These are phyloP conservation scores for Micromesistius poutassou DNA, from an alignment of 2,797 vertebrate genomes.

Conservation along the genomic window DNA sequence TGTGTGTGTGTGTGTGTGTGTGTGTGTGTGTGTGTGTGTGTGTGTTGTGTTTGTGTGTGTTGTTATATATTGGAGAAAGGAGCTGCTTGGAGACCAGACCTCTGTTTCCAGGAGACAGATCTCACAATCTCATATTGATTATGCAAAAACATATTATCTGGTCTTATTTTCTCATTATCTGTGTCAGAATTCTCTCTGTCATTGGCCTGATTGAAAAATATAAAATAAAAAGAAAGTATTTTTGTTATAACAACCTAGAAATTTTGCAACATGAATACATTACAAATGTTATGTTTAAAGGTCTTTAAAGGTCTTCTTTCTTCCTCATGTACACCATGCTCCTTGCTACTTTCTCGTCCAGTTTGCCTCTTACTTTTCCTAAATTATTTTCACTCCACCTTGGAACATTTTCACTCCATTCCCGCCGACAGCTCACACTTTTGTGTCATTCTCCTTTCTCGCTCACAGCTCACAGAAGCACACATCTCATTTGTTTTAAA, in stretches of 20 bases:
- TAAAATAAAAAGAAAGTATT: neutral
- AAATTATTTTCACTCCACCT: neutral
- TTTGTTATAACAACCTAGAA: neutral
- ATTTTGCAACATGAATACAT: neutral
- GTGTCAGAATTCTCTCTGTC: neutral
- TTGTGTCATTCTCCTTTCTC: neutral
- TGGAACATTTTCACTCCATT: neutral
- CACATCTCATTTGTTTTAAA: neutral
- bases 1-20: neutral
- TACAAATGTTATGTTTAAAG: neutral
- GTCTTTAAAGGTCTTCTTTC: neutral
- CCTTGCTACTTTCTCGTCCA: neutral
- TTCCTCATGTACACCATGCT: neutral
- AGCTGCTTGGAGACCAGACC: neutral
- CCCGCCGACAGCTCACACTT: neutral
- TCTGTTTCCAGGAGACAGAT: neutral
- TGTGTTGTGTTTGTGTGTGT: neutral
- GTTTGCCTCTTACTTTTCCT: neutral
- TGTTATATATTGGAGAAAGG: neutral
- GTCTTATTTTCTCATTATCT: neutral
- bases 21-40: neutral
- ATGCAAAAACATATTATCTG: neutral
- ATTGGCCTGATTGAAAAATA: neutral
- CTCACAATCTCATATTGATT: neutral
- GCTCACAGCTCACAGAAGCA: neutral